Conservation (phyloP, 2,888 invertebrate genomes). For the Hemistola chrysoprasaria region DNA sequence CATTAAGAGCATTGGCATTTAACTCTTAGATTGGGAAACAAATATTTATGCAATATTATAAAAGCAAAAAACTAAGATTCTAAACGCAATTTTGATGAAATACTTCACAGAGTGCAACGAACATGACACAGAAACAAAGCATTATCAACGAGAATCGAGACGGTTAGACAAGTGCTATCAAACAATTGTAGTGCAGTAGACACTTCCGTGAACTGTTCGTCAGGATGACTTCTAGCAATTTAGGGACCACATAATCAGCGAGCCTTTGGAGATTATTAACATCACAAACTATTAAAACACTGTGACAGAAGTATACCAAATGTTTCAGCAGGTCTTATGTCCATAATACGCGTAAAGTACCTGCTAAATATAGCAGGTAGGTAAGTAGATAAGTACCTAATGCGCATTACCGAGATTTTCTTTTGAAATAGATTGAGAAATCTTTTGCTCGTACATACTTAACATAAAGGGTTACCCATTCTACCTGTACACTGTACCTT, state of each 20-base stretch:
- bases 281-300: neutral
- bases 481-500: too few species aligned
- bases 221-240: constrained; percentile 37
- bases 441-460: too few species aligned
- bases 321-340: neutral
- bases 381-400: too few species aligned
- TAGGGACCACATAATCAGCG: constrained; percentile 15
- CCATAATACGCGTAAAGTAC: too few species aligned
- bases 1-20: constrained; percentile 5
- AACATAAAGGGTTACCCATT: too few species aligned
- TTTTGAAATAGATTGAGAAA: too few species aligned
- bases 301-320: constrained; percentile 1
- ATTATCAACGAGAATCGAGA: constrained; percentile 43
- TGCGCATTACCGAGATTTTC: too few species aligned
- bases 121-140: constrained; percentile 34
- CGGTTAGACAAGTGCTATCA: constrained; percentile 57
- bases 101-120: constrained; percentile 15
- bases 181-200: constrained; percentile 47
- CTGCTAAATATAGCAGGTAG: too few species aligned
- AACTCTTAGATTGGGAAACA: constrained; percentile 4
- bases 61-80: neutral
- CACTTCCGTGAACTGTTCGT: constrained; percentile 58
- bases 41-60: constrained; percentile 1
- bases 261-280: constrained; percentile 2
- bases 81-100: neutral